A percentile compares a stretch with the other conserved stretches of the same genome.
phyloP scores from a whole-genome alignment of 1,140 invertebrate species.

The Drepana arcuata region DNA sequence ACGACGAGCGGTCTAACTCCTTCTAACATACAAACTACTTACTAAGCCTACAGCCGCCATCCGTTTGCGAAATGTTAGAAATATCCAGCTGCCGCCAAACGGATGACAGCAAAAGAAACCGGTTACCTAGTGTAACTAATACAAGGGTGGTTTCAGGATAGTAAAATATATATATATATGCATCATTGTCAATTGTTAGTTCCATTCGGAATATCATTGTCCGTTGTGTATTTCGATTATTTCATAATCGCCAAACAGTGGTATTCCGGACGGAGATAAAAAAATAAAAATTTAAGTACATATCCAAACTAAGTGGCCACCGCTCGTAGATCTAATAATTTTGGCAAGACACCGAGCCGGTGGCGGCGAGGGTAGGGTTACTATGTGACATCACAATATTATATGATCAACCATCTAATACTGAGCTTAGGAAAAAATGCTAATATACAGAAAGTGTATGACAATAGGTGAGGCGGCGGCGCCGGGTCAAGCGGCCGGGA shows the following conservation, averaged over 20 bases:
- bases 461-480: slow-evolving; percentile 23
- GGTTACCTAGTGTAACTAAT: slow-evolving; percentile 39
- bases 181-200: background rate
- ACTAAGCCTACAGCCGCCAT: slow-evolving; percentile 33
- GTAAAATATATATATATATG: slow-evolving; percentile 18
- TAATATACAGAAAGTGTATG: slow-evolving; percentile 61
- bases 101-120: slow-evolving; percentile 22
- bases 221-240: no score
- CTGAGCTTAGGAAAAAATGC: slow-evolving; percentile 49
- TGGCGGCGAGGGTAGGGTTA: slow-evolving; percentile 28
- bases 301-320: slow-evolving; percentile 28
- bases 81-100: slow-evolving; percentile 1
- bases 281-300: slow-evolving; percentile 60
- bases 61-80: slow-evolving; percentile 4
- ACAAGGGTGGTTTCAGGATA: slow-evolving; percentile 46
- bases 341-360: slow-evolving; percentile 45
- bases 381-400: slow-evolving; percentile 44
- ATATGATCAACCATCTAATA: slow-evolving; percentile 53
- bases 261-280: no score
- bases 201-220: slow-evolving; percentile 4
- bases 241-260: no score
- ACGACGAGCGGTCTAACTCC: slow-evolving; percentile 48
- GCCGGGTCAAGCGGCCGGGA: slow-evolving; percentile 13
- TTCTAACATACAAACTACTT: slow-evolving; percentile 41
- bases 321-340: slow-evolving; percentile 25